Evolutionary conservation across 2,113 vertebrate species (phyloP), one percentile per base, ranked within the genome.

Genomic region (Larimichthys crocea): DNA sequence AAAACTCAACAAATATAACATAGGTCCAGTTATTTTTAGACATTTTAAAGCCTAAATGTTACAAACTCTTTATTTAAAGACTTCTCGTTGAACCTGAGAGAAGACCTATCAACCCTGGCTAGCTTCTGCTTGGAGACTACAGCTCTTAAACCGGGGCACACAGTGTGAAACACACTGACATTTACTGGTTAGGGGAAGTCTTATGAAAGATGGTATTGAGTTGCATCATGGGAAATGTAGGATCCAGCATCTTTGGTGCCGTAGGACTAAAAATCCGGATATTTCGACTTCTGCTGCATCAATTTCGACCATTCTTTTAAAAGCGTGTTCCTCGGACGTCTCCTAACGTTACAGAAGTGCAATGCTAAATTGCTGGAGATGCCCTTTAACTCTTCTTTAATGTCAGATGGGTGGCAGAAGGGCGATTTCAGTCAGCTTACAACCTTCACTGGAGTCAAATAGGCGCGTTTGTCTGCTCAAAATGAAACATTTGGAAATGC

Each of bases 141-240:
- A 1, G 1, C 15, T 10, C 0, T 31, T 20, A 55, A 55, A 11
- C 8, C 16, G 22, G 14, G 5, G 12, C 55, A 57, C 24, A 24
- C 14, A 1, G 3, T 59, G 56, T 59, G 24, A 59, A 60, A 35
- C 26, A 19, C 29, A 10, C 16, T 19, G 16, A 7, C 8, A 19
- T 31, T 26, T 29, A 59, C 56, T 59, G 29, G 26, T 3, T 7
- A 26, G 15, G 7, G 56, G 56, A 9, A 16, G 56, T 59, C 20
- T 8, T 2, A 65, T 0, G 1, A 59, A 26, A 35, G 0, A 29
- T 20, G 8, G 3, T 22, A 40, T 12, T 31, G 6, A 24, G 26
- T 15, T 72, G 60, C 52, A 50, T 57, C 16, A 12, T 59, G 60
- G 52, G 78, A 71, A 74, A 67, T 17, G n/a, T 26, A 53, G 35